Base-by-base conservation (phyloP, 1,140 invertebrate genomes). In the Bombus haemorrhoidalis region DNA sequence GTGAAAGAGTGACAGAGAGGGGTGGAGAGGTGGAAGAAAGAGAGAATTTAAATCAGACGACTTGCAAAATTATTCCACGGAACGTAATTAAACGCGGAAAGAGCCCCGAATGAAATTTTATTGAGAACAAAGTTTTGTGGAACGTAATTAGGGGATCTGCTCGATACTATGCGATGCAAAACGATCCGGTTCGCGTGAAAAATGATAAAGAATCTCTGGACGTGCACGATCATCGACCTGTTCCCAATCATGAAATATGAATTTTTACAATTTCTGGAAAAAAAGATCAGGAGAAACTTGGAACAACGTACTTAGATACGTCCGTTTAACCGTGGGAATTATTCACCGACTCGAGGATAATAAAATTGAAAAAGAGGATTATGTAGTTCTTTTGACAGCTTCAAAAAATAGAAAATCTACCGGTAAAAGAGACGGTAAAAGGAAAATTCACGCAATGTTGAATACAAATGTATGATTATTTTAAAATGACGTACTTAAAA, bases 1-100 rank as follows among this genome's bases (percentile, higher is more conserved):
- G 8, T 28, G 74, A 6, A 18, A n/a, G 25, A 10, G 10, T 6
- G 6, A 41, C 3, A 25, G n/a, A n/a, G 5, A 13, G 13, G 4
- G 32, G 5, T 15, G 0, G 0, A 10, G 1, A 0, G 13, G 15
- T 1, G 69, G 4, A n/a, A 15, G 37, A 73, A 32, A 43, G 37
- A 34, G 22, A 76, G 66, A 68, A 41, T 83, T 77, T 41, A 28
- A 22, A 66, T 6, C 81, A 25, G 13, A 43, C 53, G 41, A 83
- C 34, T 66, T 75, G 41, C 47, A 76, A 83, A 75, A 64, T 83
- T 83, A 76, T 83, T 66, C 28, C 72, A 53, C 59, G 72, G 34
- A 22, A n/a, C 59, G 41, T 76, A 83, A 83, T 83, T 76, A 83
- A 82, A 75, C 41, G 53, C 25, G 32, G 71, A 47, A 47, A 34